Conservation (phyloP, 2,797 vertebrate species). For the Hafferia zeledoni region DNA sequence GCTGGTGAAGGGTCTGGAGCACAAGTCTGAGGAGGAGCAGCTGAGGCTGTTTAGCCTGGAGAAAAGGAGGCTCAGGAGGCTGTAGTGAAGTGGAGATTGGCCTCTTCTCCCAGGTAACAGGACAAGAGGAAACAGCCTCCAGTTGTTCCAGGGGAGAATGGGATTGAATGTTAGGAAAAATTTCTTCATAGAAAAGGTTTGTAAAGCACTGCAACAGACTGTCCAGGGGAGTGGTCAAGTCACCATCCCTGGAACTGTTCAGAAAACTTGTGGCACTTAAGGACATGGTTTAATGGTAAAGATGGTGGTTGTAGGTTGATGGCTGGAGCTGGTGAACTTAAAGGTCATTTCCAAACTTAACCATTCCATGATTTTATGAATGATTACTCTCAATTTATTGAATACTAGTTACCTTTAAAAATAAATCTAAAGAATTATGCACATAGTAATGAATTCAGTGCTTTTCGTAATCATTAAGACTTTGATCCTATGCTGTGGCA, state of each 20-base stretch:
- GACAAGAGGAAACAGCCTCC: not conserved
- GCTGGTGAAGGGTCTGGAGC: not conserved
- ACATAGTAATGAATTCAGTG: not conserved
- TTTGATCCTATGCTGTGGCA: not conserved
- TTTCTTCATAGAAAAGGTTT: not conserved
- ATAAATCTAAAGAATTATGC: not conserved
- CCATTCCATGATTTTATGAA: not conserved
- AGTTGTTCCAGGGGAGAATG: not conserved
- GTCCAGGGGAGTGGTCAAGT: not conserved
- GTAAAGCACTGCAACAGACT: not conserved
- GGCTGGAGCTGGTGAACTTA: not conserved
- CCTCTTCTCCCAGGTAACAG: not conserved
- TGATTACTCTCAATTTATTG: not conserved
- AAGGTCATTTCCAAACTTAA: not conserved
- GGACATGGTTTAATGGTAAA: not conserved
- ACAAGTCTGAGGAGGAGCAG: not conserved
- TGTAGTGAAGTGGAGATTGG: too few species aligned
- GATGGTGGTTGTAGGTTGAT: not conserved
- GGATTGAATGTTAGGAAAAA: not conserved
- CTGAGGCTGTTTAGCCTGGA: not conserved
- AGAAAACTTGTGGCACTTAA: not conserved
- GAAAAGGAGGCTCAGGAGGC: not conserved
- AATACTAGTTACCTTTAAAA: not conserved
- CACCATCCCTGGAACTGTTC: not conserved
- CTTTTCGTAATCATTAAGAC: not conserved